phyloP scores from a whole-genome alignment of 2,113 vertebrate species.

The Bungarus multicinctus region DNA sequence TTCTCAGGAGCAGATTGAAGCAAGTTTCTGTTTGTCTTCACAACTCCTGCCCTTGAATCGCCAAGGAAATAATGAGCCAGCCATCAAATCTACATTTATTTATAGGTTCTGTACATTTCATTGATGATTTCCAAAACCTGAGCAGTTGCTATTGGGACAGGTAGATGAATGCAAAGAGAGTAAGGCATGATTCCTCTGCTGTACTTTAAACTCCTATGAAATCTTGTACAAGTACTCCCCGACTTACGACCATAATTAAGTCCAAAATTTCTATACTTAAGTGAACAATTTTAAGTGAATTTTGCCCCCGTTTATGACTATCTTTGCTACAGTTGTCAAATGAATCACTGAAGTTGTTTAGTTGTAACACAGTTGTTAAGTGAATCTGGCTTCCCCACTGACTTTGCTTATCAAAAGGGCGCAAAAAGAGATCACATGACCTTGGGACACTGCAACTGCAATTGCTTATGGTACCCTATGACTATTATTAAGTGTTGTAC shows the following conservation, averaged over 20 bases:
- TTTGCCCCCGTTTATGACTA: neutral
- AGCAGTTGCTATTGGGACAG: neutral
- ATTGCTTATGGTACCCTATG: too few species aligned
- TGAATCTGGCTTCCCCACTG: neutral
- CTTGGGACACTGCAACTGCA: neutral
- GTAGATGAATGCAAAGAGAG: neutral
- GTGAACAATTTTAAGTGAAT: neutral
- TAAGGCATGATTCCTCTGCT: neutral
- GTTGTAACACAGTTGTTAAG: neutral
- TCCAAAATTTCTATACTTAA: neutral
- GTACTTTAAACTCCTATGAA: neutral
- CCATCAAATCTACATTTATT: neutral
- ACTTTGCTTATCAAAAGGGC: neutral
- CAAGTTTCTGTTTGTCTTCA: neutral
- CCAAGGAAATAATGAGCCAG: neutral
- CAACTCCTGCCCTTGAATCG: neutral
- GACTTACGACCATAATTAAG: neutral
- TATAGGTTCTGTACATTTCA: neutral
- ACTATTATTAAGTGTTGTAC: too few species aligned
- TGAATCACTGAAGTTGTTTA: neutral
- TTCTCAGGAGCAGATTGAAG: neutral
- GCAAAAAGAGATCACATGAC: neutral
- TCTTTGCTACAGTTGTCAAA: neutral
- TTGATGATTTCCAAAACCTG: neutral
- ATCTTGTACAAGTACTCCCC: neutral